Percentiles rank a stretch among this genome's conserved stretches.
Conservation (phyloP, 2,113 vertebrate species). For the Lucifuga dentata region DNA sequence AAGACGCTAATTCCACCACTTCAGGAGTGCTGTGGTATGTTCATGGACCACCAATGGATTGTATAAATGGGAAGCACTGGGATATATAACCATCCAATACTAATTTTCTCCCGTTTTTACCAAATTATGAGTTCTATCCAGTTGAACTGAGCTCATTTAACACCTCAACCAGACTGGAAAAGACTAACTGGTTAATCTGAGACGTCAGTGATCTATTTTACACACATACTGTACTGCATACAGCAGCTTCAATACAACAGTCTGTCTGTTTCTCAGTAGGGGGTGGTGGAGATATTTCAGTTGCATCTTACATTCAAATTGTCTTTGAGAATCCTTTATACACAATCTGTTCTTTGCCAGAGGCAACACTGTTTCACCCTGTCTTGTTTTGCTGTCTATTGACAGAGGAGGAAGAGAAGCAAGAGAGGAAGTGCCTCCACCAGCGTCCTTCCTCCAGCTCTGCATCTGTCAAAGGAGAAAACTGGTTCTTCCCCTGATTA, state of each 20-base stretch:
- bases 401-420: slow-evolving; percentile 57
- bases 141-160: too few species aligned
- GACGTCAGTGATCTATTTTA: slow-evolving; percentile 13
- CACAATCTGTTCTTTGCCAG: slow-evolving; percentile 33
- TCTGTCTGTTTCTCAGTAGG: slow-evolving; percentile 43
- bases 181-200: not conserved
- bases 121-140: too few species aligned
- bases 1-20: slow-evolving; percentile 18
- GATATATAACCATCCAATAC: too few species aligned
- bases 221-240: slow-evolving; percentile 32
- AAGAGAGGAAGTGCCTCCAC: slow-evolving; percentile 65
- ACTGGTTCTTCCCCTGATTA: slow-evolving; percentile 68
- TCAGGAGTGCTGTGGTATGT: not conserved
- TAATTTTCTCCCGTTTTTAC: not conserved
- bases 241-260: slow-evolving; percentile 29
- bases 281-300: slow-evolving; percentile 40
- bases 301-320: slow-evolving; percentile 44
- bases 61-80: too few species aligned
- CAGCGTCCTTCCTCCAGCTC: slow-evolving; percentile 53
- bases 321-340: slow-evolving; percentile 38
- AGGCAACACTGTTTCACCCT: slow-evolving; percentile 38
- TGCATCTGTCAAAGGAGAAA: slow-evolving; percentile 63
- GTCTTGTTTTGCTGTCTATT: slow-evolving; percentile 49
- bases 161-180: slow-evolving; percentile 9
- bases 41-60: too few species aligned